Base-by-base conservation (phyloP, 35 echinoderm and acorn worm species). In the Diadema setosum region DNA sequence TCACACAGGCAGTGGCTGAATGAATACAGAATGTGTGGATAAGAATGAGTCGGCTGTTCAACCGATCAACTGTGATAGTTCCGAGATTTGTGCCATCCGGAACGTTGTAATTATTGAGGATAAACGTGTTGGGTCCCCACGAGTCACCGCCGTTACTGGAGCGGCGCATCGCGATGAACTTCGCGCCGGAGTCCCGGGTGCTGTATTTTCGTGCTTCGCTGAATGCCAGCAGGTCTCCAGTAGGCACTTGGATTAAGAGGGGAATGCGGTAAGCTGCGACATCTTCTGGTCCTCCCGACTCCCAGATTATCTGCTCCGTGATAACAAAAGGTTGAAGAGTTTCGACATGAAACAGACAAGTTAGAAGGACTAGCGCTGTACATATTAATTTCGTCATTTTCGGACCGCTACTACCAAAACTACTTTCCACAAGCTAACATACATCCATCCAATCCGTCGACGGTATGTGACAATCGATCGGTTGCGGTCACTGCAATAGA, bases 221-320 rank as follows among this genome's bases (percentile, higher is more conserved):
- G 49, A 98, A 94, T 30, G 91, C 89, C 17, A 98, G 75, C 14
- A 98, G 21, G 59, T 93, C 85, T 9, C 88, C 92, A 26, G 86
- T 98, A 17, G 91, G 92, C 1, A 88, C 61, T 56, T 74, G 82
- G 12, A 81, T 63, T 2, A 91, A 78, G 15, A 98, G 83, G 4
- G 95, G 95, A 23, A 86, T 89, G 0, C 95, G 88, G 35, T 84
- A 98, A 30, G 67, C 37, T 3, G 63, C 24, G 20, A 98, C 81
- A 23, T 91, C 88, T 5, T 74, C 88, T 29, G 14, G 35, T 15
- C 35, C 46, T 2, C 84, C 46, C 23, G 42, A 64, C 37, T 86
- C 82, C 93, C 93, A 95, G 31, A 91, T n/a, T 27, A 94, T 30
- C 37, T 91, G 75, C 34, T 78, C 45, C 45, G 87, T 48, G 17